phyloP scores from a whole-genome alignment of 2,113 vertebrate genomes.

The Columba janthina region DNA sequence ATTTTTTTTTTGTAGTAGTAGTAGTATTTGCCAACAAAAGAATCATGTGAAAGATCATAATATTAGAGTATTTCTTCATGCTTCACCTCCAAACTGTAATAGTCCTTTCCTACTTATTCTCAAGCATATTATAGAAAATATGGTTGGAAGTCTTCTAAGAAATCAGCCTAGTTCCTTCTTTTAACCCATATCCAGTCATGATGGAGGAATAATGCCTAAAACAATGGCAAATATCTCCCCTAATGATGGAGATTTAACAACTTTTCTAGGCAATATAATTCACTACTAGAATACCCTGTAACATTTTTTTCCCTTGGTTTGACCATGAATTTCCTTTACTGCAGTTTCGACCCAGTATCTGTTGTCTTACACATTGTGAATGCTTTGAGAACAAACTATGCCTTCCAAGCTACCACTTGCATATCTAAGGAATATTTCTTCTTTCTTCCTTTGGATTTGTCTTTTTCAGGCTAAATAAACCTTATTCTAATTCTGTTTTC shows the following conservation, averaged over 20 bases:
- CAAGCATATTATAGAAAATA: background rate
- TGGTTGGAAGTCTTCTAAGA: background rate
- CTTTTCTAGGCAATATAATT: background rate
- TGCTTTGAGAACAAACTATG: background rate
- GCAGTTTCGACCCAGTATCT: background rate
- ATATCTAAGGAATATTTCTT: background rate
- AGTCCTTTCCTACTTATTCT: background rate
- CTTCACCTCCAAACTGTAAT: background rate
- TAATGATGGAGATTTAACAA: background rate
- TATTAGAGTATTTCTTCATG: background rate
- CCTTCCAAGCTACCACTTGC: background rate
- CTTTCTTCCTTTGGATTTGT: background rate
- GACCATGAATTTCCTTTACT: background rate
- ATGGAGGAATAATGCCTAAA: background rate
- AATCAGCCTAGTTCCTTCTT: background rate
- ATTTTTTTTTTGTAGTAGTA: background rate
- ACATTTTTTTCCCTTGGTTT: background rate
- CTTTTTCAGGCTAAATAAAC: slow-evolving; percentile 5
- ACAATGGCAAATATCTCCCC: background rate
- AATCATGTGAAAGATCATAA: background rate
- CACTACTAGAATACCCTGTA: background rate
- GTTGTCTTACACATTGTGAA: background rate
- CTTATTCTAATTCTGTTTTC: background rate
- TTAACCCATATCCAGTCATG: background rate
- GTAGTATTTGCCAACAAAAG: background rate